A percentile compares a stretch with the other conserved stretches of the same genome.
phyloP scores from a whole-genome alignment of 2,888 invertebrate species.

The Microplitis deprimator region DNA sequence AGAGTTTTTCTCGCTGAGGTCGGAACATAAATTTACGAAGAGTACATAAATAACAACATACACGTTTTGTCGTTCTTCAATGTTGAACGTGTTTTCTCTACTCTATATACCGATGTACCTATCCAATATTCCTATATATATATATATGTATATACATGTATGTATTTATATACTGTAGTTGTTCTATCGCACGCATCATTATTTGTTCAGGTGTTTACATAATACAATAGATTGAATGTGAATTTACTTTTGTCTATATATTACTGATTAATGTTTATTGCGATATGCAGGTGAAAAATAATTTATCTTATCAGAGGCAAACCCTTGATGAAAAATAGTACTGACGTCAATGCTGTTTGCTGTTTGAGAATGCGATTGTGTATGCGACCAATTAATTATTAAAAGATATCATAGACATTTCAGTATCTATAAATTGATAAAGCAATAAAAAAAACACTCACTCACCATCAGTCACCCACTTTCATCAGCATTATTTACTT shows the following conservation, averaged over 20 bases:
- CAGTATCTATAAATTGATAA: too few relatives aligned
- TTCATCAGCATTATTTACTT: background rate
- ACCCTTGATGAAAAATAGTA: background rate
- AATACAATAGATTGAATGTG: slow-evolving; percentile 32
- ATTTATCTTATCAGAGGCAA: background rate
- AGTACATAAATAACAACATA: slow-evolving; percentile 42
- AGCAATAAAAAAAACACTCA: too few relatives aligned
- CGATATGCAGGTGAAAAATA: background rate
- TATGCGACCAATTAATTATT: too few relatives aligned
- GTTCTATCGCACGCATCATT: slow-evolving; percentile 33
- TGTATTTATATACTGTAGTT: slow-evolving; percentile 24
- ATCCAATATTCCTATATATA: background rate
- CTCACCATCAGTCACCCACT: too few relatives aligned
- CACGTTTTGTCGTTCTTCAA: slow-evolving; percentile 29
- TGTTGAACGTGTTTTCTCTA: slow-evolving; percentile 23
- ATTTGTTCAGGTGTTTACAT: slow-evolving; percentile 41
- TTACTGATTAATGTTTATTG: slow-evolving; percentile 1
- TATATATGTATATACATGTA: background rate
- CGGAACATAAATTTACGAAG: slow-evolving; percentile 39
- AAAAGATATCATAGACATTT: too few relatives aligned
- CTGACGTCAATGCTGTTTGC: background rate
- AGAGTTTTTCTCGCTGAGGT: slow-evolving; percentile 32
- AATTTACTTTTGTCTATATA: slow-evolving; percentile 12
- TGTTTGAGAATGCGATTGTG: too few relatives aligned
- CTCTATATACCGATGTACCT: background rate